These are phyloP conservation scores for Melieria picta DNA, from an alignment of 2,888 invertebrate species.

Conservation along the genomic window DNA sequence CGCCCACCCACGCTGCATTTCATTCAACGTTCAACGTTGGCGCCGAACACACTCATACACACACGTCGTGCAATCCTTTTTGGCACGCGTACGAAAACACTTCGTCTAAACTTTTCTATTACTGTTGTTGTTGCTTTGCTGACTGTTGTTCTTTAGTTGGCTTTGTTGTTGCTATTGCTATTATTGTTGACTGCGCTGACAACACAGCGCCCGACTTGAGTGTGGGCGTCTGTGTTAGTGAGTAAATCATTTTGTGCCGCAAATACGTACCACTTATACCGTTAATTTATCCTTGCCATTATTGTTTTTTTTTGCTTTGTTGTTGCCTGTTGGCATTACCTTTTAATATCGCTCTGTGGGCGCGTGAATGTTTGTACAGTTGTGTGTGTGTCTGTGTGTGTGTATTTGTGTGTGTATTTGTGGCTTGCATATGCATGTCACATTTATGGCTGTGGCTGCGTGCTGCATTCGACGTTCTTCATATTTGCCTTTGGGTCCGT, in stretches of 20 bases:
- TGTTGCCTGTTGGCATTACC: constrained; percentile 13
- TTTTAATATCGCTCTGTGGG: constrained; percentile 5
- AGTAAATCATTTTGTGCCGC: constrained; percentile 31
- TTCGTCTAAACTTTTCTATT: constrained; percentile 8
- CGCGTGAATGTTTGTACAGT: background rate
- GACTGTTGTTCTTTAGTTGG: no score
- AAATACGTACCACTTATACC: constrained; percentile 29
- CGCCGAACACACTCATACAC: background rate
- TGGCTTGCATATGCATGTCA: background rate
- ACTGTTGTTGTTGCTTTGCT: background rate
- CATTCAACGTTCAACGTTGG: constrained; percentile 1
- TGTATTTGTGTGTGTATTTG: no score
- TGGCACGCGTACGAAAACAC: constrained; percentile 24
- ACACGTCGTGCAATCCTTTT: constrained; percentile 9
- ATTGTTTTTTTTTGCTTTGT: constrained; percentile 12
- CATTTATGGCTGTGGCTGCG: background rate
- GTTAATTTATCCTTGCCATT: constrained; percentile 33
- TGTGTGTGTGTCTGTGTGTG: no score
- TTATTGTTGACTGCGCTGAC: background rate
- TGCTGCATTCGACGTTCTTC: no score
- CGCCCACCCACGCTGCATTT: constrained; percentile 1
- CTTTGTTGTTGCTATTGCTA: background rate
- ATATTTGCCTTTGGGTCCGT: background rate
- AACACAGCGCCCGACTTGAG: background rate
- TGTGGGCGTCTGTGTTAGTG: constrained; percentile 14